Evolutionary conservation across 2,888 invertebrate species (phyloP).

Genomic region (Hesperia comma): DNA sequence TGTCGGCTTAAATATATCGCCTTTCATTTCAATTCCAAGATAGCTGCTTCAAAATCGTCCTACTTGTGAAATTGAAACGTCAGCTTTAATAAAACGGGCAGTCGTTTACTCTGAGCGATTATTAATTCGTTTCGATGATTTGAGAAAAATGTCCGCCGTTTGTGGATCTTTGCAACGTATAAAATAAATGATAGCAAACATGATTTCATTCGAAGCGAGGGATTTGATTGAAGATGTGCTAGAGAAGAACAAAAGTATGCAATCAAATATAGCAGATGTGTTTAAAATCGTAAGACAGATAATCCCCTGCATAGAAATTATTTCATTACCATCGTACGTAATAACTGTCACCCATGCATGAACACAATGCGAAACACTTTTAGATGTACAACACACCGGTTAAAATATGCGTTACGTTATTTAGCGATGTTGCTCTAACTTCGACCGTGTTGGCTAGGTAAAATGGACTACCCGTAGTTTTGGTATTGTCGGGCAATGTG

Average conservation of each 20-base stretch:
- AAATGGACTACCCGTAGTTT: background rate
- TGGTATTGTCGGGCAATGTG: background rate
- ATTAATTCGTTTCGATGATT: conserved; percentile 34
- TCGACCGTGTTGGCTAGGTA: conserved; percentile 15
- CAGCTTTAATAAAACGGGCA: conserved; percentile 30
- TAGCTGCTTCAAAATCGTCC: conserved; percentile 22
- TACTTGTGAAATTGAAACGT: conserved; percentile 41
- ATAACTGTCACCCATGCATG: conserved; percentile 62
- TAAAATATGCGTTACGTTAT: conserved; percentile 1
- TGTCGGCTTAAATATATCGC: conserved; percentile 22
- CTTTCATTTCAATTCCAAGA: conserved; percentile 22
- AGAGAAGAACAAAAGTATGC: conserved; percentile 17
- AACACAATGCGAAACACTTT: conserved; percentile 56
- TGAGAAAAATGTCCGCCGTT: conserved; percentile 2
- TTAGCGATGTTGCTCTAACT: conserved; percentile 10
- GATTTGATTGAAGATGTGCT: conserved; percentile 11
- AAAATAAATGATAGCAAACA: conserved; percentile 27
- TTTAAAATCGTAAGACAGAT: conserved; percentile 22
- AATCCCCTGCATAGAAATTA: conserved; percentile 24
- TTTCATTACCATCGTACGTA: conserved; percentile 40
- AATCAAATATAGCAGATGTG: conserved; percentile 12
- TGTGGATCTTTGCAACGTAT: conserved; percentile 28
- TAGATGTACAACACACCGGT: conserved; percentile 16
- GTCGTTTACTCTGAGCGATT: conserved; percentile 18
- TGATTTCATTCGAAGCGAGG: conserved; percentile 16